Evolutionary conservation across 2,888 invertebrate species (phyloP).

Genomic region (Drosophila borealis): DNA sequence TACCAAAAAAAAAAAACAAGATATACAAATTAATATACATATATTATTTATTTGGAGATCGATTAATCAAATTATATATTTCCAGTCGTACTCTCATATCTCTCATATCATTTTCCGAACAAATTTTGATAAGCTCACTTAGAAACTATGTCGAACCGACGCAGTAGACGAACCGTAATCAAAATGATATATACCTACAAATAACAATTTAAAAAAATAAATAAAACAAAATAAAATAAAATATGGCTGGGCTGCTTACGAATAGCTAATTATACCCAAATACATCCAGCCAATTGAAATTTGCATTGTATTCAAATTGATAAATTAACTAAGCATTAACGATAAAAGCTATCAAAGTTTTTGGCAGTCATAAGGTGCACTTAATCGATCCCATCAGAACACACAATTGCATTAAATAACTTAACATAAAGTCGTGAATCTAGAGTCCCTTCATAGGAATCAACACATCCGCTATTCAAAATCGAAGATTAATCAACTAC

Average conservation of each 20-base stretch:
- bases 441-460: constrained; percentile 48
- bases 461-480: constrained; percentile 43
- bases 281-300: constrained; percentile 33
- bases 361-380: constrained; percentile 77
- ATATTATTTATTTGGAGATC: constrained; percentile 28
- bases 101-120: constrained; percentile 42
- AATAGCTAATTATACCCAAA: constrained; percentile 61
- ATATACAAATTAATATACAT: constrained; percentile 24
- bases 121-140: constrained; percentile 34
- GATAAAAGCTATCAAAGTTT: constrained; percentile 33
- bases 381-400: constrained; percentile 58
- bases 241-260: constrained; percentile 25
- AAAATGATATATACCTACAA: constrained; percentile 71
- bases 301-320: constrained; percentile 38
- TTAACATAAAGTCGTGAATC: constrained; percentile 17
- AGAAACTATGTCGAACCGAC: constrained; percentile 36
- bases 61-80: constrained; percentile 25
- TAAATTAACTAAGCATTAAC: constrained; percentile 25
- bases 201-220: constrained; percentile 17
- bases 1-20: constrained; percentile 35
- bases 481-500: constrained; percentile 56
- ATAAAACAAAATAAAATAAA: constrained; percentile 28
- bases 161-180: constrained; percentile 57
- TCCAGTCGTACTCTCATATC: not conserved
- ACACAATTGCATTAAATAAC: constrained; percentile 8